Conservation (phyloP, 92 coral and sea anemone species). For the Blastomussa wellsi region DNA sequence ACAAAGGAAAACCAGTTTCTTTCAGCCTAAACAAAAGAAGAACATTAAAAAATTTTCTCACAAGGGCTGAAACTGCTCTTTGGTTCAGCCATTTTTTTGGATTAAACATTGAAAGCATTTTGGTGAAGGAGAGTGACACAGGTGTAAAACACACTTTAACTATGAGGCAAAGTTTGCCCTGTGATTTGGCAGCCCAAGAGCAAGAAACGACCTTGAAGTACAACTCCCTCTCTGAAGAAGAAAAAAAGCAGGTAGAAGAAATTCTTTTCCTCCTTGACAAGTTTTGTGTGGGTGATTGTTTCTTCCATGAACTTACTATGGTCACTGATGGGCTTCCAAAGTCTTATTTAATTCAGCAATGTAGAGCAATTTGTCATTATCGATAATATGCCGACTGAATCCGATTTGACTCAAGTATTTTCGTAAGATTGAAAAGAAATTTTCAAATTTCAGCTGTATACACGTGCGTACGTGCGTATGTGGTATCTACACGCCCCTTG, state of each 20-base stretch:
- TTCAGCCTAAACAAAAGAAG: conserved; percentile 56
- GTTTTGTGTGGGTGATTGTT: conserved; percentile 57
- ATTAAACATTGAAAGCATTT: conserved; percentile 50
- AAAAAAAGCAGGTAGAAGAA: conserved; percentile 40
- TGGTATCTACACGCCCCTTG: too few relatives aligned
- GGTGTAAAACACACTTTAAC: conserved; percentile 9
- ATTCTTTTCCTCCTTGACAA: conserved; percentile 35
- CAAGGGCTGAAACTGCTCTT: conserved; percentile 71
- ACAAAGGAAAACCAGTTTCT: conserved; percentile 59
- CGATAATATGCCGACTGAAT: too few relatives aligned
- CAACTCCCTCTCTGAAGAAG: conserved; percentile 28
- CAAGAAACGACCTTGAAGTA: conserved; percentile 14
- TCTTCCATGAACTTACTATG: conserved; percentile 57
- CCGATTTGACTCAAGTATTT: too few relatives aligned
- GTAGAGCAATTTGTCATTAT: too few relatives aligned
- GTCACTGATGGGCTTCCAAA: conserved; percentile 45
- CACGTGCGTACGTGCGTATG: too few relatives aligned
- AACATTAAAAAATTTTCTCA: conserved; percentile 59
- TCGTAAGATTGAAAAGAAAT: too few relatives aligned
- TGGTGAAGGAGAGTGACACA: conserved; percentile 55
- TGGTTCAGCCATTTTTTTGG: conserved; percentile 76
- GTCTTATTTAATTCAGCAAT: conserved; percentile 48
- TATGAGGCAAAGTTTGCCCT: conserved; percentile 11
- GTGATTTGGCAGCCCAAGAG: conserved; percentile 17
- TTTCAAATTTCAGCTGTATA: too few relatives aligned